Conservation (phyloP, 2,888 invertebrate species). For the Plagodis pulveraria region DNA sequence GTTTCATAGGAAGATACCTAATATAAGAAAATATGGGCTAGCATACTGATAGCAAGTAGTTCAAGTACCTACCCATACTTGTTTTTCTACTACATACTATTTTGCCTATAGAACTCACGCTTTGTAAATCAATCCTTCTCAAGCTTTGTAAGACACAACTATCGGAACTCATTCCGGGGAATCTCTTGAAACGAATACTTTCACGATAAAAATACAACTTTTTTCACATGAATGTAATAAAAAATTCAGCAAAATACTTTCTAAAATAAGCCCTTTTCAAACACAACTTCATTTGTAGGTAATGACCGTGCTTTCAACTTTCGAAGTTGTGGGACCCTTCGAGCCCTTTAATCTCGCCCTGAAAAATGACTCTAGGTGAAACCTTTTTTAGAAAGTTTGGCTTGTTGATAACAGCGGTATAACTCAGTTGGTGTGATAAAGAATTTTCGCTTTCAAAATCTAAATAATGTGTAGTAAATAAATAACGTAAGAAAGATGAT, state of each 20-base stretch:
- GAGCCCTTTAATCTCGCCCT: conserved; percentile 43
- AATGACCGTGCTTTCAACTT: conserved; percentile 38
- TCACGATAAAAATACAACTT: conserved; percentile 15
- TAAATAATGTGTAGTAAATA: conserved; percentile 20
- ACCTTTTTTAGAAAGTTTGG: conserved; percentile 29
- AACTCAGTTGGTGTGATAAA: conserved; percentile 41
- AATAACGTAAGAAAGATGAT: conserved; percentile 13
- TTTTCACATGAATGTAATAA: conserved; percentile 17
- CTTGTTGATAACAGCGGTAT: conserved; percentile 42
- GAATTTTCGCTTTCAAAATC: conserved; percentile 32
- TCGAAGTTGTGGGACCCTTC: conserved; percentile 35
- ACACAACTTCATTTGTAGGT: conserved; percentile 38
- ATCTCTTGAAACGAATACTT: conserved; percentile 13
- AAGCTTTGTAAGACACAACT: not conserved
- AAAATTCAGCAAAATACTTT: not conserved
- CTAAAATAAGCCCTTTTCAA: conserved; percentile 33
- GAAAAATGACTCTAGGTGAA: conserved; percentile 44
- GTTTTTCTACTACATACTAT: too few species aligned
- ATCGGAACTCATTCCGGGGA: conserved; percentile 5
- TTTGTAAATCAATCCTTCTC: conserved; percentile 2
- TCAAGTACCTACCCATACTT: too few species aligned
- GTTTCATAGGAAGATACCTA: too few species aligned
- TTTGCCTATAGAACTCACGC: not conserved
- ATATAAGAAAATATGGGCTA: too few species aligned
- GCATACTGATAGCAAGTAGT: too few species aligned